phyloP scores from a whole-genome alignment of 2,113 vertebrate genomes.

The Cyanoderma ruficeps region DNA sequence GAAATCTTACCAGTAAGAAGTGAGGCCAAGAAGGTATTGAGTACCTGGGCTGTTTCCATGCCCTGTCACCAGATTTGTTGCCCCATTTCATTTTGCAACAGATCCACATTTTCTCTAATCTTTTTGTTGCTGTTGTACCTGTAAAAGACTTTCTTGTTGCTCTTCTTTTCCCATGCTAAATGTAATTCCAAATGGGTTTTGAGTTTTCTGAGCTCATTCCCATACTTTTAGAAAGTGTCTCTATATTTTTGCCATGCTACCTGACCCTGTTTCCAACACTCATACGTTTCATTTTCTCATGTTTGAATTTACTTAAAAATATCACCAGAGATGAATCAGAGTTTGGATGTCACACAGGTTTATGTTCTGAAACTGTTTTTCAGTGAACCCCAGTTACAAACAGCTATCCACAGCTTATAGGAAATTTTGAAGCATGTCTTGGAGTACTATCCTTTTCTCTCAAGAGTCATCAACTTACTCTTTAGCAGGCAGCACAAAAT shows the following conservation, averaged over 20 bases:
- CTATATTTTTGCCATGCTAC: not conserved
- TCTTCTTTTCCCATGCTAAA: not conserved
- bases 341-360: not conserved
- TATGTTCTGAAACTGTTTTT: not conserved
- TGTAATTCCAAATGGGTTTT: not conserved
- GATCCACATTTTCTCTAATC: not conserved
- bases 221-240: not conserved
- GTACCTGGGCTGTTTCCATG: not conserved
- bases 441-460: not conserved
- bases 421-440: not conserved
- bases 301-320: not conserved
- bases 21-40: not conserved
- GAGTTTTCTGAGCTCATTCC: not conserved
- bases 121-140: not conserved
- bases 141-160: not conserved
- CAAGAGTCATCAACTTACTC: not conserved
- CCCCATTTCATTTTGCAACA: not conserved
- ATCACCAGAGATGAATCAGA: slow-evolving; percentile 36
- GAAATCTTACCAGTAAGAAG: not conserved
- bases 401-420: not conserved
- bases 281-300: not conserved
- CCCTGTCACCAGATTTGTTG: accelerated
- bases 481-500: not conserved
- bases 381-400: not conserved
- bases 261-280: not conserved